Evolutionary conservation across 92 coral and sea anemone species (phyloP).

Genomic region (Zoanthus sansibaricus): DNA sequence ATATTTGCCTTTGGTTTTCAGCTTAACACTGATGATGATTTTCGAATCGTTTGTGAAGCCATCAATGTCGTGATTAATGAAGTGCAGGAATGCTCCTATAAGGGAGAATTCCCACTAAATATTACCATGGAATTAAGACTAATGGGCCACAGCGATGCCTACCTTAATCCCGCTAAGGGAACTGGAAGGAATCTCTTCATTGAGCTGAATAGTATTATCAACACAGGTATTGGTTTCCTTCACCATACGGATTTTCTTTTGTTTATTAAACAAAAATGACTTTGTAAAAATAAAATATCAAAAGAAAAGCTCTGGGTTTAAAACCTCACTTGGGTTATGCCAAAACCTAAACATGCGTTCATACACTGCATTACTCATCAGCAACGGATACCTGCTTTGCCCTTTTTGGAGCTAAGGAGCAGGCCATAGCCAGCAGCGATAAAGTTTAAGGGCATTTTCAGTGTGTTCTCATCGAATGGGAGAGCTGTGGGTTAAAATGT

Average conservation of each 20-base stretch:
- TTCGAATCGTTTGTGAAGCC: conserved; percentile 23
- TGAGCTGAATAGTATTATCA: conserved; percentile 25
- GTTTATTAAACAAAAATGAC: too few species aligned
- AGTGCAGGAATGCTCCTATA: conserved; percentile 27
- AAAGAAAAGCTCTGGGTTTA: too few species aligned
- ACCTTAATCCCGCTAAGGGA: conserved; percentile 40
- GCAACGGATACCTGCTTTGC: too few species aligned
- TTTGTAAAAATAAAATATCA: background rate
- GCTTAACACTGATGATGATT: conserved; percentile 32
- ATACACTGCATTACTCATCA: too few species aligned
- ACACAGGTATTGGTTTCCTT: background rate
- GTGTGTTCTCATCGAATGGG: too few species aligned
- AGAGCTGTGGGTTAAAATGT: too few species aligned
- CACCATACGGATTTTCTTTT: too few species aligned
- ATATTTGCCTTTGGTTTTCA: conserved; percentile 36
- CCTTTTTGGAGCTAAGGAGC: too few species aligned
- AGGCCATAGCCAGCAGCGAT: too few species aligned
- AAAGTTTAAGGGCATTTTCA: too few species aligned
- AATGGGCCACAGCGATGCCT: conserved; percentile 35
- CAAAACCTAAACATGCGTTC: too few species aligned
- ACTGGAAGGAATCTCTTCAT: conserved; percentile 33
- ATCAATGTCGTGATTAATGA: conserved; percentile 21
- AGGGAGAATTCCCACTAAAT: conserved; percentile 35
- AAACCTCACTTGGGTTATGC: too few species aligned
- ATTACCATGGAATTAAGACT: conserved; percentile 32